A percentile compares a stretch with the other conserved stretches of the same genome.
phyloP scores from a whole-genome alignment of 2,888 invertebrate species.

The Tiliacea aurago region DNA sequence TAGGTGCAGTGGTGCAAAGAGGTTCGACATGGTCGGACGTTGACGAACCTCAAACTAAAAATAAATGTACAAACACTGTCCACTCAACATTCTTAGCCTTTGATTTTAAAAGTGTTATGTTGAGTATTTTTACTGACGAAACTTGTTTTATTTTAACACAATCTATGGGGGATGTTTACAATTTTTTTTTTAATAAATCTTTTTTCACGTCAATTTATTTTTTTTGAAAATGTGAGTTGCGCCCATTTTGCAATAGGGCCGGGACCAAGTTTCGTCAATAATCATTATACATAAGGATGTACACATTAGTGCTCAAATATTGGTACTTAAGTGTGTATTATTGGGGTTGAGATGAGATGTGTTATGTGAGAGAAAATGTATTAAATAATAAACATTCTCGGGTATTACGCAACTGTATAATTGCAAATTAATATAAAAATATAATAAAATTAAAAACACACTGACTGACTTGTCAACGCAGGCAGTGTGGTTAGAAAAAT shows the following conservation, averaged over 20 bases:
- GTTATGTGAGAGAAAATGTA: constrained; percentile 78
- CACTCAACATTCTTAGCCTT: constrained; percentile 88
- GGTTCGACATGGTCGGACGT: constrained; percentile 78
- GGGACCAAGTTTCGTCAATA: constrained; percentile 72
- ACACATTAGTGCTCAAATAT: constrained; percentile 72
- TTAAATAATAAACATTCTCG: constrained; percentile 69
- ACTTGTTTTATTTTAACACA: constrained; percentile 55
- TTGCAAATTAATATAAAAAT: constrained; percentile 73
- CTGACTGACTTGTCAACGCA: constrained; percentile 61
- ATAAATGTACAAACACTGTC: constrained; percentile 82
- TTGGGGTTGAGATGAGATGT: constrained; percentile 72
- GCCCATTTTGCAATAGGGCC: constrained; percentile 12
- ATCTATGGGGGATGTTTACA: not conserved
- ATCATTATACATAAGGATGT: constrained; percentile 61
- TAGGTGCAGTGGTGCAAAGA: constrained; percentile 70
- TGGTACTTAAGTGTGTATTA: constrained; percentile 64
- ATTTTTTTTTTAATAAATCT: not conserved
- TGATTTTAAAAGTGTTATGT: constrained; percentile 61
- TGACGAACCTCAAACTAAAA: constrained; percentile 74
- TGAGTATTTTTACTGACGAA: constrained; percentile 74
- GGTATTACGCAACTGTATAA: constrained; percentile 70
- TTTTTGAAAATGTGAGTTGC: not conserved
- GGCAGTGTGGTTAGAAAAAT: constrained; percentile 69
- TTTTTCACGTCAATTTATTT: not conserved
- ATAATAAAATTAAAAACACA: constrained; percentile 63